Percentiles rank a stretch among this genome's conserved stretches.
These are phyloP conservation scores for Abrostola tripartita DNA, from an alignment of 2,888 invertebrate species.

Conservation along the genomic window DNA sequence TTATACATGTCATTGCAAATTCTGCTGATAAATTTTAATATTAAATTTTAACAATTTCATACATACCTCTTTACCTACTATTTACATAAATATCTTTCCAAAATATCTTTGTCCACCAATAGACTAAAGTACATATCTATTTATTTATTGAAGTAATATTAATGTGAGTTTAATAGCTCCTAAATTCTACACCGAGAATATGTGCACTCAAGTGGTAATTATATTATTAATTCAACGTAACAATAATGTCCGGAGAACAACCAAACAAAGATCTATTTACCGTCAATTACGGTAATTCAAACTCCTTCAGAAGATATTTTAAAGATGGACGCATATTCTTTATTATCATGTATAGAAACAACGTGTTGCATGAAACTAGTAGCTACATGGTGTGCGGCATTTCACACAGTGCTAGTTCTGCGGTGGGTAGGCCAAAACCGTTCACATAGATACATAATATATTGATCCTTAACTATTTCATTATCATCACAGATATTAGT, in stretches of 20 bases:
- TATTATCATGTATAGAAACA: conserved; percentile 38
- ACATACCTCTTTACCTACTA: conserved; percentile 72
- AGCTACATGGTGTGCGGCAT: conserved; percentile 54
- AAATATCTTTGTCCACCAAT: conserved; percentile 76
- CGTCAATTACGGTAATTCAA: conserved; percentile 32
- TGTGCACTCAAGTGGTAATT: conserved; percentile 52
- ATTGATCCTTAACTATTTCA: conserved; percentile 75
- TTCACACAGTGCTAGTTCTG: conserved; percentile 61
- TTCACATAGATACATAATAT: conserved; percentile 60
- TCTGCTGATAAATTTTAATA: conserved; percentile 71
- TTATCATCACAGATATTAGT: conserved; percentile 85
- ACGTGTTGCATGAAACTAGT: conserved; percentile 63
- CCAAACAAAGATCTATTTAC: conserved; percentile 37
- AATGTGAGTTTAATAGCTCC: conserved; percentile 50
- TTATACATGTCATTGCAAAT: conserved; percentile 60
- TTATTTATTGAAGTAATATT: conserved; percentile 42
- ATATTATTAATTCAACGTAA: conserved; percentile 41
- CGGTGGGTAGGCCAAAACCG: conserved; percentile 82
- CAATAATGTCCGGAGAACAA: conserved; percentile 27
- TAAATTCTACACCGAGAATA: conserved; percentile 53
- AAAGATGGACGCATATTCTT: conserved; percentile 46
- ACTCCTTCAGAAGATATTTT: conserved; percentile 19
- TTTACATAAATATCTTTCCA: conserved; percentile 82
- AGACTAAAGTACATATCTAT: conserved; percentile 61
- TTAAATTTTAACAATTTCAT: conserved; percentile 79